A percentile compares a stretch with the other conserved stretches of the same genome.
Conservation (phyloP, 1,140 invertebrate genomes). For the Lordiphosa mommai region DNA sequence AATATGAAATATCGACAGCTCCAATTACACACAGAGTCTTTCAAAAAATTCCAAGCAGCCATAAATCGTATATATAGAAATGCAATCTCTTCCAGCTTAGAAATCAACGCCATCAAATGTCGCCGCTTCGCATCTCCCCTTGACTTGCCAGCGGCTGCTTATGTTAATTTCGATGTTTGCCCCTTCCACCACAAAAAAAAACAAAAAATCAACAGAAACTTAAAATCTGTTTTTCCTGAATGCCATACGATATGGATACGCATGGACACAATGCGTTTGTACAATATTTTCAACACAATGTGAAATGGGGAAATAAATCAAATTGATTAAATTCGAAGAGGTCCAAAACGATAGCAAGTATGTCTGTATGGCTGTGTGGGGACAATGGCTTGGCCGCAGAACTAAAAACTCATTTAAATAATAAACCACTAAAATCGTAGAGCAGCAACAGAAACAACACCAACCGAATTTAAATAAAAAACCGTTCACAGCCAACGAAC, state of each 20-base stretch:
- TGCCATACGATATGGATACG: slow-evolving; percentile 54
- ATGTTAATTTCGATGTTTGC: slow-evolving; percentile 42
- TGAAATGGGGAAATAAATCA: slow-evolving; percentile 65
- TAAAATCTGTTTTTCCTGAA: slow-evolving; percentile 43
- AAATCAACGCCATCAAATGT: no score
- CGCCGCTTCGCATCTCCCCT: no score
- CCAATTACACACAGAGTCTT: no score
- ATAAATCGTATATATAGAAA: no score
- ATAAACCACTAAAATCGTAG: slow-evolving; percentile 68
- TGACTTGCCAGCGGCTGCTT: slow-evolving; percentile 53
- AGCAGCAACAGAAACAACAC: slow-evolving; percentile 45
- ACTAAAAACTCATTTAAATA: slow-evolving; percentile 62
- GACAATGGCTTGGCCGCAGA: slow-evolving; percentile 22
- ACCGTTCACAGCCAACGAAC: slow-evolving; percentile 54
- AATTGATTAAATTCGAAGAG: slow-evolving; percentile 76
- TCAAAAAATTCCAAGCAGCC: no score
- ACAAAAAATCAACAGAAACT: slow-evolving; percentile 12
- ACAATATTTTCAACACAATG: slow-evolving; percentile 76
- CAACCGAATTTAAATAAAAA: slow-evolving; percentile 60
- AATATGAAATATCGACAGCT: no score
- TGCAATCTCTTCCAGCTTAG: no score
- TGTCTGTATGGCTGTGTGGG: not conserved
- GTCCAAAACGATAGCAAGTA: slow-evolving; percentile 5
- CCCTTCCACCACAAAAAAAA: slow-evolving; percentile 7
- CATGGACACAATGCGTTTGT: slow-evolving; percentile 51